Base-by-base conservation (phyloP, 2,888 invertebrate species). In the Sipha maydis region DNA sequence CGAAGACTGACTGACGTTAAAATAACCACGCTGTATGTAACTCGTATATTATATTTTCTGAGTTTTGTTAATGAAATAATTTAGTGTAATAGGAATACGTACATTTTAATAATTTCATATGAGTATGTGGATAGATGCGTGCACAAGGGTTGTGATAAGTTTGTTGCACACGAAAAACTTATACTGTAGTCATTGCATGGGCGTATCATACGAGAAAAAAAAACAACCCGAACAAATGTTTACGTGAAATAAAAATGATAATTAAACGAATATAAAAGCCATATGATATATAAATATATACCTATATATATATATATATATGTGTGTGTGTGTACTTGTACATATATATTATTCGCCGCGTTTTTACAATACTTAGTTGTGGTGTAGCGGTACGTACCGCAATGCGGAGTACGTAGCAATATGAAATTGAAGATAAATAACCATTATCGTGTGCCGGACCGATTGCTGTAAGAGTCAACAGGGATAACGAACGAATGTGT, bases 321-420 rank as follows among this genome's bases (percentile, higher is more conserved):
- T 48, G 14, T 48, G 1, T 48, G 9, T 67, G 28, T 25, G 25
- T 4, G 34, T 34, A 3, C 34, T 3, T 34, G 34, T 34, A 34
- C 4, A 34, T 34, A 34, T 34, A 34, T 4, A 34, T 34, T 34
- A 34, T 34, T 3, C 34, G 34, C 34, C 34, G 34, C 69, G 69
- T 69, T 69, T 69, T 71, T 71, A 71, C 28, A n/a, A n/a, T 28
- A 41, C 41, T 41, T 34, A 67, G 3, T 67, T 67, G 67, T 28
- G 67, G 67, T 67, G n/a, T 61, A 25, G 25, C 5, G 61, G 7
- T 1, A 9, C n/a, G 54, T 56, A 56, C 79, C 25, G 79, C 79
- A 56, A 79, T 79, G 79, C 56, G 56, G 31, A 79, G 34, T 79
- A 31, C 56, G 25, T 4, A 78, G 11, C 31, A 78, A 28, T 77